phyloP scores from a whole-genome alignment of 92 coral and sea anemone genomes.

The Palythoa grandiflora region DNA sequence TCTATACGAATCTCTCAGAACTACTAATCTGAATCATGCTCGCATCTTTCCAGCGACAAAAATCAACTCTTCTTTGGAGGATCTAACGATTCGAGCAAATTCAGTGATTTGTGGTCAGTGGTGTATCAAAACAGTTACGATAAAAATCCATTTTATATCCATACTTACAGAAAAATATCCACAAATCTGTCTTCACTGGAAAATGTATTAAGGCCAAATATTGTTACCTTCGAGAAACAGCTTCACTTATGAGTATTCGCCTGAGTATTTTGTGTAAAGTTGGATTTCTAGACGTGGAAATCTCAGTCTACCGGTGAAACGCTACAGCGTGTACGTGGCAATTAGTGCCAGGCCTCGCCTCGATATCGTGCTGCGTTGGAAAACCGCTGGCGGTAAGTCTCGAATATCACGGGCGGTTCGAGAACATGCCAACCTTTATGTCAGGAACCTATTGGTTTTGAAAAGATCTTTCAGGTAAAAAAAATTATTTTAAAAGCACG shows the following conservation, averaged over 20 bases:
- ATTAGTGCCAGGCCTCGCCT: conserved; percentile 78
- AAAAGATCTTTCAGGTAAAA: too few relatives aligned
- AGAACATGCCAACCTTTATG: too few relatives aligned
- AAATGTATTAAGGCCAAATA: background rate
- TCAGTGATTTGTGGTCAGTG: background rate
- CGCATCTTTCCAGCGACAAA: too few relatives aligned
- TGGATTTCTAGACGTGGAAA: conserved; percentile 66
- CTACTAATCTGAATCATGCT: too few relatives aligned
- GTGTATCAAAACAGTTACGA: background rate
- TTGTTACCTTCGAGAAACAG: background rate
- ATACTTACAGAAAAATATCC: conserved; percentile 1
- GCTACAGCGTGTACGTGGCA: conserved; percentile 86
- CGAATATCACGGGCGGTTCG: background rate
- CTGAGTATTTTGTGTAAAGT: conserved; percentile 2
- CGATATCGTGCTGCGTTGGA: conserved; percentile 48
- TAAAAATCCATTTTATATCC: background rate
- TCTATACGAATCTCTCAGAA: too few relatives aligned
- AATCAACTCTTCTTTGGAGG: too few relatives aligned
- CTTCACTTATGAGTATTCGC: background rate
- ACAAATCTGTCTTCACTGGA: conserved; percentile 5
- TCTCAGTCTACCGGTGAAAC: conserved; percentile 31
- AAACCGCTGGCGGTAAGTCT: conserved; percentile 7
- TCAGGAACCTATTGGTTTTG: too few relatives aligned
- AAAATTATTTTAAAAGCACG: too few relatives aligned
- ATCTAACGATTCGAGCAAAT: background rate